Evolutionary conservation across 2,113 vertebrate genomes (phyloP).

Genomic region (Heliornis fulica): DNA sequence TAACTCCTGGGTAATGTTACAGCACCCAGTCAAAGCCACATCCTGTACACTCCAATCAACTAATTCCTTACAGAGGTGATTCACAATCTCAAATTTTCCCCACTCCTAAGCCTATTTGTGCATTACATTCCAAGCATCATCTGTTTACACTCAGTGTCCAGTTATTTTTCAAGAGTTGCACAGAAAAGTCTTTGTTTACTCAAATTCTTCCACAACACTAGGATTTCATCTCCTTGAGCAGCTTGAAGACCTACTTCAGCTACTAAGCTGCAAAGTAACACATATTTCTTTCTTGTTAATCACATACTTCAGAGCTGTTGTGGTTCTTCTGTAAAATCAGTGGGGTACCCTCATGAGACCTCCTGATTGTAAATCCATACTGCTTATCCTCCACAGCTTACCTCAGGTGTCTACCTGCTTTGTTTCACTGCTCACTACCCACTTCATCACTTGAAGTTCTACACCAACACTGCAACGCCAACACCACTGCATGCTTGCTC

Average conservation of each 20-base stretch:
- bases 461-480: not conserved
- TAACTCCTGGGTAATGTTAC: not conserved
- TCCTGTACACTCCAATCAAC: not conserved
- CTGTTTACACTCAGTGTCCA: constrained; percentile 22
- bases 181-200: constrained; percentile 49
- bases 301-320: not conserved
- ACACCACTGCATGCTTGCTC: not conserved
- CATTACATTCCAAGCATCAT: not conserved
- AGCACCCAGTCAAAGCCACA: not conserved
- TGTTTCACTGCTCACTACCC: not conserved
- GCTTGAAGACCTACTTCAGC: constrained; percentile 32
- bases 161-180: constrained; percentile 36
- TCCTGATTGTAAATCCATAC: not conserved
- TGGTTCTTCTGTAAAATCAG: not conserved
- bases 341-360: not conserved
- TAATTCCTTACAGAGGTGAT: not conserved
- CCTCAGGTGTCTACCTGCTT: not conserved
- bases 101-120: constrained; percentile 32
- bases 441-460: not conserved
- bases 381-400: not conserved
- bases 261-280: constrained; percentile 29
- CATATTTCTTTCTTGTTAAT: not conserved
- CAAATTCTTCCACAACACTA: constrained; percentile 8
- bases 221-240: constrained; percentile 34
- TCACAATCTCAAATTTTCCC: not conserved